Base-by-base conservation (phyloP, 2,888 invertebrate genomes). In the Amphipoea oculea region DNA sequence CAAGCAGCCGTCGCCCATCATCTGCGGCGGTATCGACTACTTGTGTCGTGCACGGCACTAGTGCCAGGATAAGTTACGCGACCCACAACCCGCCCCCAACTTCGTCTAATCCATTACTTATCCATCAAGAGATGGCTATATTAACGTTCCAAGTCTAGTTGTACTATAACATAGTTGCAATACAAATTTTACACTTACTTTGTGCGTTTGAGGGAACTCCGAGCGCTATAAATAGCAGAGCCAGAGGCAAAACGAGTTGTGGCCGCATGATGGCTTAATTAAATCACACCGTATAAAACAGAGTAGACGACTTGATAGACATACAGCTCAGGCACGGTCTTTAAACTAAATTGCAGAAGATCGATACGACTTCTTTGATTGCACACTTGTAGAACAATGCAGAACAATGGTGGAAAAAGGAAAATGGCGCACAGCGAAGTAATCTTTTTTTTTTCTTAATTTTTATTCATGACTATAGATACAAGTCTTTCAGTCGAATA, bases 181-280 rank as follows among this genome's bases (percentile, higher is more conserved):
- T 72, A 73, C 60, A 83, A 79, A 78, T 65, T 20, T 48, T 74
- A 42, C 40, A 94, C 95, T 95, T 91, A 95, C 95, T 94, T 92
- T 95, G 94, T 86, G 94, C 94, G 90, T 91, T 91, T 89, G 93
- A 92, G 79, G 93, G 90, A 90, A 90, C 92, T 89, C 92, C 92
- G 83, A 88, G 89, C 74, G 94, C 92, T 95, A 95, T 91, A 94
- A 95, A 94, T 95, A 95, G 95, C 92, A 94, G 88, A 84, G 92
- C 94, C 89, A 94, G 78, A 75, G 89, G 85, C 77, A 92, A 76
- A 79, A 82, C 85, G 76, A 88, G 69, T 73, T 88, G 78, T 80
- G 78, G 82, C 84, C 88, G 76, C 91, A 91, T 92, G 87, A 68
- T 89, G 76, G 48, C 36, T 79, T 68, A 60, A 48, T 65, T 42